Conservation (phyloP, 1,140 invertebrate species). For the Protaetia brevitarsis region DNA sequence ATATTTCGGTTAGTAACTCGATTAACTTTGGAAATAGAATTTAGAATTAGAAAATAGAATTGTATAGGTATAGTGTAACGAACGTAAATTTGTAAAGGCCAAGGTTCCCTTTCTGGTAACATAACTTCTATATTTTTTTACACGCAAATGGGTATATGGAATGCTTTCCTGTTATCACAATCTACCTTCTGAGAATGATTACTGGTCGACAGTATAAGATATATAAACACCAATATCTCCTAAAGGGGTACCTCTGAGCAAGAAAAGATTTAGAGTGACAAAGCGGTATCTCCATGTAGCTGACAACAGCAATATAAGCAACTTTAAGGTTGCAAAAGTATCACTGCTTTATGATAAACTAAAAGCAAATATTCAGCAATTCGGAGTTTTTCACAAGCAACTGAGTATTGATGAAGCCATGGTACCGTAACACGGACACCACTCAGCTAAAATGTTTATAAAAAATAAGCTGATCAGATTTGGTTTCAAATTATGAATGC, state of each 20-base stretch:
- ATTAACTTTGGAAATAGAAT: too few relatives aligned
- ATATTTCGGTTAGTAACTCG: too few relatives aligned
- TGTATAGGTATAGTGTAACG: too few relatives aligned
- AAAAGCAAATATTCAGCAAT: background rate
- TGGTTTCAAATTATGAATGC: background rate
- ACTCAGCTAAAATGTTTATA: conserved; percentile 1
- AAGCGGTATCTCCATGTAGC: background rate
- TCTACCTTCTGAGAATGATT: background rate
- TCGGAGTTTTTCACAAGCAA: background rate
- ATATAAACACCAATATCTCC: background rate
- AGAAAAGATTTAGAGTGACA: background rate
- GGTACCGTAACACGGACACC: background rate
- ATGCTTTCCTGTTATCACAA: background rate
- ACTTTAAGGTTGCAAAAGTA: background rate
- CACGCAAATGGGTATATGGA: too few relatives aligned
- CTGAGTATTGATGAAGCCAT: background rate
- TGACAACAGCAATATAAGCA: background rate
- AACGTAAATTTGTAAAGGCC: too few relatives aligned
- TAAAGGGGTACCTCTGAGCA: background rate
- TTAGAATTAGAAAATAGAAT: too few relatives aligned
- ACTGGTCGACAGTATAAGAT: conserved; percentile 2
- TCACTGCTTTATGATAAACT: background rate
- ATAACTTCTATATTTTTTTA: too few relatives aligned
- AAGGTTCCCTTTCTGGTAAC: too few relatives aligned
- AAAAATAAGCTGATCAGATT: conserved; percentile 19